Evolutionary conservation across 2,888 invertebrate genomes (phyloP).

Genomic region (Sympetrum striolatum): DNA sequence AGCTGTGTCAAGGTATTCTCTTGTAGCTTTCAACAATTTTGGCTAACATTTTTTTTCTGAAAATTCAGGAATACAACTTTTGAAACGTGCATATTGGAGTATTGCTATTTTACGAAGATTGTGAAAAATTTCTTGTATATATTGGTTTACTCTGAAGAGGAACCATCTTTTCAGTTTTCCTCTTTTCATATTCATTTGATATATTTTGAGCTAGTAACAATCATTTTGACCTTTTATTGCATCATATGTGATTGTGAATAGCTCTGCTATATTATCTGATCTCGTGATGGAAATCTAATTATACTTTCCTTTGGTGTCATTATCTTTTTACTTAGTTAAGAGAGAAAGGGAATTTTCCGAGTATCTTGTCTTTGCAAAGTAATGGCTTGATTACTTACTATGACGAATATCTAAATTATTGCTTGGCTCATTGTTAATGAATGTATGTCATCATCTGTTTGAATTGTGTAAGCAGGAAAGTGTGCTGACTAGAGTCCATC

Average conservation of each 20-base stretch:
- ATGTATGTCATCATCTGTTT: background rate
- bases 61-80: background rate
- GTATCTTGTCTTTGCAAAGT: background rate
- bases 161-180: background rate
- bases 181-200: background rate
- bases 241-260: background rate
- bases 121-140: background rate
- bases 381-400: conserved; percentile 27
- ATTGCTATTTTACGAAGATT: background rate
- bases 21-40: background rate
- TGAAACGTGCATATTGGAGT: background rate
- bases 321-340: background rate
- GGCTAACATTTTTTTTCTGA: background rate
- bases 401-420: background rate
- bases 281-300: background rate
- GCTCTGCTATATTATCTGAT: background rate
- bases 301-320: background rate
- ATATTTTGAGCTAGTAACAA: background rate
- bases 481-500: background rate
- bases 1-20: background rate
- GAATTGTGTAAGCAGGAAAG: background rate
- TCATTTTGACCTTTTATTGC: background rate
- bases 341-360: background rate
- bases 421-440: conserved; percentile 25
- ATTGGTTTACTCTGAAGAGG: background rate